phyloP scores from a whole-genome alignment of 1,140 invertebrate genomes.

The Prorops nasuta region DNA sequence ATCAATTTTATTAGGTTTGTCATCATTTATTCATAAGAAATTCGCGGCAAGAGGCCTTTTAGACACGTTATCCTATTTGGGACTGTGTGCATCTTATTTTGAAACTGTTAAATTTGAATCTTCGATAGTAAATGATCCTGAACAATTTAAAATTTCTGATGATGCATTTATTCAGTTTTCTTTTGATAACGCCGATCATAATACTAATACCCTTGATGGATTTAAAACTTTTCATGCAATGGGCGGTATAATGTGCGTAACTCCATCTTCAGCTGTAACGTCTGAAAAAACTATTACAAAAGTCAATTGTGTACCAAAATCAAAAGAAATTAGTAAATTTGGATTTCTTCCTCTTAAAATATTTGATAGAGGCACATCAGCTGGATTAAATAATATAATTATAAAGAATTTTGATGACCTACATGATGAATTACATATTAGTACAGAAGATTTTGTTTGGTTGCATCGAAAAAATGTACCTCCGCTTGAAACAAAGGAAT shows the following conservation, averaged over 20 bases:
- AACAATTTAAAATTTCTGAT: background rate
- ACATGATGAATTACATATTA: too few species aligned
- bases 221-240: constrained; percentile 23
- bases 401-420: too few species aligned
- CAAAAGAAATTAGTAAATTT: too few species aligned
- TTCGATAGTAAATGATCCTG: constrained; percentile 4
- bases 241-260: constrained; percentile 12
- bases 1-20: constrained; percentile 15
- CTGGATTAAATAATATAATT: too few species aligned
- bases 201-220: constrained; percentile 24
- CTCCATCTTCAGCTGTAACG: too few species aligned
- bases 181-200: constrained; percentile 29
- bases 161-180: constrained; percentile 17
- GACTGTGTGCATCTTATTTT: constrained; percentile 19
- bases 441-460: too few species aligned
- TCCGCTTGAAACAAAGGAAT: too few species aligned
- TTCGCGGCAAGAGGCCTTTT: constrained; percentile 17
- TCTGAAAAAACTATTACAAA: too few species aligned
- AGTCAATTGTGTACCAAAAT: too few species aligned
- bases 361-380: too few species aligned
- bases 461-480: too few species aligned
- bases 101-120: constrained; percentile 14
- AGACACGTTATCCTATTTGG: constrained; percentile 18
- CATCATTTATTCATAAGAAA: constrained; percentile 19
- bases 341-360: too few species aligned